These are phyloP conservation scores for Pilophorus perplexus DNA, from an alignment of 2,888 invertebrate genomes.

Conservation along the genomic window DNA sequence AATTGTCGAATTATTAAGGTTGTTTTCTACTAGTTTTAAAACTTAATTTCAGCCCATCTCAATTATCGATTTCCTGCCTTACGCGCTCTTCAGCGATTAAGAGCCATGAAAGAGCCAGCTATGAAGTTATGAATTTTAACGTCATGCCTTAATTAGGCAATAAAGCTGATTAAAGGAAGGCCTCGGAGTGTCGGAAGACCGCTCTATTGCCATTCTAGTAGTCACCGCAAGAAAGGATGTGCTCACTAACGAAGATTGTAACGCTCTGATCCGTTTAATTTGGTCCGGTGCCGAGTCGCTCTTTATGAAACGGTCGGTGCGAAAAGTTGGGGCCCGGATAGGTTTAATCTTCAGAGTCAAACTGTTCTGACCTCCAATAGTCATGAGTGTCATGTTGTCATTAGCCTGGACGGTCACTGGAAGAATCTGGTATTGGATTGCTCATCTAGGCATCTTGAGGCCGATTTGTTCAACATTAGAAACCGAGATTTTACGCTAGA, in stretches of 20 bases:
- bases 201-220: slow-evolving; percentile 3
- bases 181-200: too few relatives aligned
- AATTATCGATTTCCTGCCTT: too few relatives aligned
- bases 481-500: too few relatives aligned
- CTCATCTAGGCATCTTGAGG: too few relatives aligned
- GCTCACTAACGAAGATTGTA: slow-evolving; percentile 30
- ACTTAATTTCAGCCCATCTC: too few relatives aligned
- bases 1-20: too few relatives aligned
- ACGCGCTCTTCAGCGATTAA: too few relatives aligned
- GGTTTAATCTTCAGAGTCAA: slow-evolving; percentile 22
- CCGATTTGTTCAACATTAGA: too few relatives aligned
- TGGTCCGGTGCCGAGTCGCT: not conserved
- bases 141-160: slow-evolving; percentile 5
- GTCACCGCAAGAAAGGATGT: slow-evolving; percentile 25
- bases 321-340: slow-evolving; percentile 9
- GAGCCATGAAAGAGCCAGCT: too few relatives aligned
- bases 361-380: slow-evolving; percentile 35
- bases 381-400: slow-evolving; percentile 18
- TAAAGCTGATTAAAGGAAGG: slow-evolving; percentile 8
- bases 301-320: slow-evolving; percentile 1
- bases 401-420: too few relatives aligned
- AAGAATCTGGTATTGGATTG: too few relatives aligned
- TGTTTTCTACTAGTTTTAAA: too few relatives aligned
- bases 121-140: not conserved
- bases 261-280: slow-evolving; percentile 15